A percentile compares a stretch with the other conserved stretches of the same genome.
phyloP scores from a whole-genome alignment of 2,797 vertebrate species.

The Schizopygopsis malacanthus region DNA sequence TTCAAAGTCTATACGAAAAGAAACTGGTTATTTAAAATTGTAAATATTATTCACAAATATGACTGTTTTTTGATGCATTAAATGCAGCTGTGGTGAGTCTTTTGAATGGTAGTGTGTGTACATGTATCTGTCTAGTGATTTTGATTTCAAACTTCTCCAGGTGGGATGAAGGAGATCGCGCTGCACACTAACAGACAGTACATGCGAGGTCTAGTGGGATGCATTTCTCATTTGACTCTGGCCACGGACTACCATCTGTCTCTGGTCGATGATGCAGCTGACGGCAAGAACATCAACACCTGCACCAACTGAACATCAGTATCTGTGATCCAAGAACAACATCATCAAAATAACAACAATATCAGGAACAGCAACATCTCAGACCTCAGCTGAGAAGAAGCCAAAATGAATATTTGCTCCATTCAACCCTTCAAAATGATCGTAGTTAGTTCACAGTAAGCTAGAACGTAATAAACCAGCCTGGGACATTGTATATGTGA shows the following conservation, averaged over 20 bases:
- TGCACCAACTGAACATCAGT: conserved; percentile 84
- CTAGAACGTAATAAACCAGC: not conserved
- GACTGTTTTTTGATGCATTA: not conserved
- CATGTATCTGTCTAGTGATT: not conserved
- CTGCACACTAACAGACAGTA: conserved; percentile 93
- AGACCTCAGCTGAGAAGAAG: conserved; percentile 13
- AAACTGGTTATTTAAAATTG: not conserved
- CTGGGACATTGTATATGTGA: not conserved
- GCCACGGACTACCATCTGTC: conserved; percentile 95
- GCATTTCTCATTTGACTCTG: conserved; percentile 94
- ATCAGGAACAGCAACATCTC: conserved; percentile 2
- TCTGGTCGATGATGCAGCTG: conserved; percentile 90
- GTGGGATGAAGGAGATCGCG: conserved; percentile 95
- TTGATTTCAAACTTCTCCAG: conserved; percentile 69
- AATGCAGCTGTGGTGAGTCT: not conserved
- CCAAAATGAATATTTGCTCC: not conserved
- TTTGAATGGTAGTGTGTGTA: not conserved
- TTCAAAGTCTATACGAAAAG: not conserved
- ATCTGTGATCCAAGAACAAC: conserved; percentile 3
- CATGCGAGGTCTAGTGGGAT: conserved; percentile 89
- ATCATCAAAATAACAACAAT: not conserved
- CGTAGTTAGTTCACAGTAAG: not conserved
- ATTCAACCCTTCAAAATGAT: not conserved
- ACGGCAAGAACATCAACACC: conserved; percentile 97
- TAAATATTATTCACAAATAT: not conserved